Evolutionary conservation across 1,140 invertebrate genomes (phyloP).

Genomic region (Caligus rogercresseyi): DNA sequence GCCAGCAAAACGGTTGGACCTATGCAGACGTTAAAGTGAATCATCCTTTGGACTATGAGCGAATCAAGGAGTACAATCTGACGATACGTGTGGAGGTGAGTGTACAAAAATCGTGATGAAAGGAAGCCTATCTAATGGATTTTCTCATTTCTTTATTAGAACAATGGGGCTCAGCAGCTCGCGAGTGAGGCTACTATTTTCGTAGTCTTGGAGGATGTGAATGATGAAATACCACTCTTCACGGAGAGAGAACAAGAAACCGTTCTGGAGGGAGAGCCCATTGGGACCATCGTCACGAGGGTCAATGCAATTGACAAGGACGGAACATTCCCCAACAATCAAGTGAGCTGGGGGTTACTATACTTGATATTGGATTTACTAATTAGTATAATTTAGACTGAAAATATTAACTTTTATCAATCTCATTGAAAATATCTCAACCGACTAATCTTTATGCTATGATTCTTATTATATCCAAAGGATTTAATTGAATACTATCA

Average conservation of each 20-base stretch:
- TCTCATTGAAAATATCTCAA: too few relatives aligned
- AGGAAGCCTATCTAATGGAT: slow-evolving; percentile 17
- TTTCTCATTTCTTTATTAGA: slow-evolving; percentile 37
- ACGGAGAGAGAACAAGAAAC: slow-evolving; percentile 84
- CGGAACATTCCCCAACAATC: slow-evolving; percentile 80
- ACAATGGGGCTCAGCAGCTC: slow-evolving; percentile 83
- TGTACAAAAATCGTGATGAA: background rate
- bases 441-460: too few relatives aligned
- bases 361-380: background rate
- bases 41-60: slow-evolving; percentile 83
- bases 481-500: too few relatives aligned
- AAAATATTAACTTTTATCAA: slow-evolving; percentile 15
- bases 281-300: slow-evolving; percentile 84
- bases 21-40: slow-evolving; percentile 92
- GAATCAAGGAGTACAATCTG: slow-evolving; percentile 84
- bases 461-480: too few relatives aligned
- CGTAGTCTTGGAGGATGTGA: slow-evolving; percentile 84
- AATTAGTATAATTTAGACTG: background rate
- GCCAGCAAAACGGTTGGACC: slow-evolving; percentile 66
- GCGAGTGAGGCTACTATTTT: slow-evolving; percentile 82
- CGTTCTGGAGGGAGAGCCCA: slow-evolving; percentile 75
- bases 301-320: slow-evolving; percentile 92
- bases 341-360: too few relatives aligned
- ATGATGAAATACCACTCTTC: slow-evolving; percentile 88
- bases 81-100: slow-evolving; percentile 82